Evolutionary conservation across 1,140 invertebrate genomes (phyloP), one percentile per base, ranked within the genome.

Genomic region (Eubasilissa regina): DNA sequence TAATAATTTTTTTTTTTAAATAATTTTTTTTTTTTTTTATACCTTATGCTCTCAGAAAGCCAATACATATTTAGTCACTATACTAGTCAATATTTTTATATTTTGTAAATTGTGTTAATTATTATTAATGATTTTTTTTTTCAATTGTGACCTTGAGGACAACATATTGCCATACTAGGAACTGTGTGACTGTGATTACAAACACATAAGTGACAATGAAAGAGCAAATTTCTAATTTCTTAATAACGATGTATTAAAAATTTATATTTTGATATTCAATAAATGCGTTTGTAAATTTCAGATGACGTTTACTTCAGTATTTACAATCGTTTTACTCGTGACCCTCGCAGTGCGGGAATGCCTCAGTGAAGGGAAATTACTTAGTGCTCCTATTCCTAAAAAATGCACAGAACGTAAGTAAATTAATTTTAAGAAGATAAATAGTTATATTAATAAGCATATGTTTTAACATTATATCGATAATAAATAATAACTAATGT

Each of bases 381-480:
- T 68, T 0, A 68, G 64, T 48, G n/a, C 64, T 13, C 64, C 64
- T 4, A 68, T 68, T 9, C 8, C 64, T 0, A 68, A 47, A 19
- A 68, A 68, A 45, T 68, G 64, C 13, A n/a, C 35, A 12, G 64
- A 68, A 68, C 35, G 64, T 68, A 66, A 66, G 62, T 66, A n/a
- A n/a, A n/a, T 4, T 3, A 13, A 44, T n/a, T 44, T 13, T 15
- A 66, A 66, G 12, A 15, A 66, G 3, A 4, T 10, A 62, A 8
- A 62, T 15, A 11, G 53, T 56, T 56, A 6, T 11, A 8, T 10
- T 15, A 56, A 8, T 15, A 8, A 4, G n/a, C 53, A 56, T 6
- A 56, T 10, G 4, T 15, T 10, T 15, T n/a, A n/a, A n/a, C n/a
- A n/a, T n/a, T n/a, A n/a, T n/a, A n/a, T 10, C 15, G n/a, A 56